Conservation (phyloP, 2,797 vertebrate genomes). For the Fundulus diaphanus region DNA sequence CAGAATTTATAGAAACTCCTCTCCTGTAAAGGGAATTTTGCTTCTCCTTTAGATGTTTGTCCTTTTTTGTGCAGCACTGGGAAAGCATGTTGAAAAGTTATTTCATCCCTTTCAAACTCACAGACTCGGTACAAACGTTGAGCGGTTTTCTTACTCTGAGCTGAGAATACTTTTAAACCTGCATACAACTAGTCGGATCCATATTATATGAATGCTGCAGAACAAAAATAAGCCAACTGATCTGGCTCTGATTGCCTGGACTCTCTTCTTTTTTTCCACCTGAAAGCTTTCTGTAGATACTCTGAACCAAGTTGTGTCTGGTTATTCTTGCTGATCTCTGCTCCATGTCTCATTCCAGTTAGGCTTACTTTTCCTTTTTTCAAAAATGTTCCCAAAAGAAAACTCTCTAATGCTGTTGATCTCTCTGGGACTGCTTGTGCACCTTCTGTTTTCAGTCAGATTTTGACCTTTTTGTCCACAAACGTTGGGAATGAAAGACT, state of each 20-base stretch:
- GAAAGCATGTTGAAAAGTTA: not conserved
- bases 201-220: not conserved
- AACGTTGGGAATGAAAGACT: not conserved
- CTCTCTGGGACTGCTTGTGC: not conserved
- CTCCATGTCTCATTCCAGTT: constrained; percentile 4
- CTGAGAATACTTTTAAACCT: not conserved
- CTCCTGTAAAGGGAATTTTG: not conserved
- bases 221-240: not conserved
- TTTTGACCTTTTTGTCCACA: constrained; percentile 2
- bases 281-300: not conserved
- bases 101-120: not conserved
- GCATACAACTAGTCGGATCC: not conserved
- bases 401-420: not conserved
- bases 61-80: not conserved
- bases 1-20: not conserved
- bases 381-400: not conserved
- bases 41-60: not conserved
- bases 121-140: not conserved
- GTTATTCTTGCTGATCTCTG: not conserved
- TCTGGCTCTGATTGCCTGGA: not conserved
- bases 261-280: not conserved
- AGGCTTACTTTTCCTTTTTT: not conserved
- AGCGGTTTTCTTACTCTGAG: not conserved
- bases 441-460: constrained; percentile 15
- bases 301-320: not conserved